Evolutionary conservation across 2,888 invertebrate species (phyloP), one percentile per base, ranked within the genome.

Genomic region (Xestia c-nigrum): DNA sequence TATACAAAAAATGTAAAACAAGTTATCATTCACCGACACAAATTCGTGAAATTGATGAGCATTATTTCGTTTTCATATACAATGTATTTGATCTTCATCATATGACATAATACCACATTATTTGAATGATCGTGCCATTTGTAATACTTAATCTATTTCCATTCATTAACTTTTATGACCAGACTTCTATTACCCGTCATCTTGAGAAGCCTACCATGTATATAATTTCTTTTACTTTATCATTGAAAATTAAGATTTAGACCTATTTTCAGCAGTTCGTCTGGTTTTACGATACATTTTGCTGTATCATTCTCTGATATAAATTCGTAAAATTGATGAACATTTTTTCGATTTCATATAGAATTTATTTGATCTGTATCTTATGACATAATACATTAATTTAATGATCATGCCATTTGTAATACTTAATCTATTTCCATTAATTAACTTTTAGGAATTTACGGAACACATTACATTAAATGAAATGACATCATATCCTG

Each of bases 401-500:
- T 57, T 57, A 6, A 74, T 46, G 46, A 72, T 73, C 38, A 81
- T 38, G 38, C 1, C 7, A 57, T 57, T 81, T 57, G n/a, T 63
- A 24, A 81, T 19, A 81, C 40, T 19, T 38, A 38, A 24, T 63
- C 21, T 46, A 72, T 21, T 24, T 52, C 46, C 24, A 38, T n/a
- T 43, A 83, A 83, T 76, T 55, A 43, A 24, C 5, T 24, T 50
- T 78, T 66, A 76, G 40, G 38, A 43, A n/a, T n/a, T 67, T 55
- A 19, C 0, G 3, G 16, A 47, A 74, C 31, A 38, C 12, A n/a
- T 74, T 21, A 55, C 16, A n/a, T 52, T 55, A 43, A 55, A 55
- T 61, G 21, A 47, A 66, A 57, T 86, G 46, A 66, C 72, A 38
- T 59, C 68, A 78, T 24, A 75, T 75, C 75, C 84, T 68, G n/a